Conservation (phyloP, 1,140 invertebrate genomes). For the Drosophila malerkotliana region DNA sequence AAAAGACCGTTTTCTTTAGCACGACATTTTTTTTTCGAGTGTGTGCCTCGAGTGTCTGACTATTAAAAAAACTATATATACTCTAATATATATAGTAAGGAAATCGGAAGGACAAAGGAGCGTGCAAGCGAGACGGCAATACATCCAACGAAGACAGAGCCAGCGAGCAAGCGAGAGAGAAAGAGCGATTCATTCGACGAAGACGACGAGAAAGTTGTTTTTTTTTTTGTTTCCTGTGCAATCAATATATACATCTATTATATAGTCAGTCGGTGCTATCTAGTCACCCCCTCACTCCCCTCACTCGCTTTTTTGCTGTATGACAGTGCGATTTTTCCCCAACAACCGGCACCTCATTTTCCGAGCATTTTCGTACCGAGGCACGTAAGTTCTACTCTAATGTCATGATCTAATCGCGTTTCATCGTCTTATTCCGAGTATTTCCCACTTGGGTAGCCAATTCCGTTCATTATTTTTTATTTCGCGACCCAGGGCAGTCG, state of each 20-base stretch:
- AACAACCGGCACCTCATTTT: constrained; percentile 16
- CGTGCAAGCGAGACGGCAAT: constrained; percentile 30
- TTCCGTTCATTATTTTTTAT: not conserved
- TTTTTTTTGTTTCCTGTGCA: constrained; percentile 34
- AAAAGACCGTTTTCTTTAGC: constrained; percentile 18
- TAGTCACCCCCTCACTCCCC: not conserved
- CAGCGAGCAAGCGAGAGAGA: constrained; percentile 1
- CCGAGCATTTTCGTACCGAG: not conserved
- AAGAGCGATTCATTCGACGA: constrained; percentile 13
- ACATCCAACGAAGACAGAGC: constrained; percentile 4
- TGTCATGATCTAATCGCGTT: constrained; percentile 40
- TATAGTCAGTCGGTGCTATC: constrained; percentile 27
- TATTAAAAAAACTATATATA: constrained; percentile 21
- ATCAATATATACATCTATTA: constrained; percentile 61
- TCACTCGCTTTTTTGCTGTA: constrained; percentile 12
- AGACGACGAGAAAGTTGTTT: constrained; percentile 37
- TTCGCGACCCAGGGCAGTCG: not conserved
- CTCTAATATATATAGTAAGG: constrained; percentile 35
- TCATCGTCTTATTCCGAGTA: not conserved
- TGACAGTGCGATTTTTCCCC: constrained; percentile 28
- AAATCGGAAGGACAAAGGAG: constrained; percentile 37
- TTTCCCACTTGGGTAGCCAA: not conserved
- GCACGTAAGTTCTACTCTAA: constrained; percentile 32
- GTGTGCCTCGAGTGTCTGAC: constrained; percentile 39
- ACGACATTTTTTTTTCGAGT: constrained; percentile 33